Evolutionary conservation across 2,797 vertebrate genomes (phyloP), one percentile per base, ranked within the genome.

Genomic region (Urosaurus nigricauda): DNA sequence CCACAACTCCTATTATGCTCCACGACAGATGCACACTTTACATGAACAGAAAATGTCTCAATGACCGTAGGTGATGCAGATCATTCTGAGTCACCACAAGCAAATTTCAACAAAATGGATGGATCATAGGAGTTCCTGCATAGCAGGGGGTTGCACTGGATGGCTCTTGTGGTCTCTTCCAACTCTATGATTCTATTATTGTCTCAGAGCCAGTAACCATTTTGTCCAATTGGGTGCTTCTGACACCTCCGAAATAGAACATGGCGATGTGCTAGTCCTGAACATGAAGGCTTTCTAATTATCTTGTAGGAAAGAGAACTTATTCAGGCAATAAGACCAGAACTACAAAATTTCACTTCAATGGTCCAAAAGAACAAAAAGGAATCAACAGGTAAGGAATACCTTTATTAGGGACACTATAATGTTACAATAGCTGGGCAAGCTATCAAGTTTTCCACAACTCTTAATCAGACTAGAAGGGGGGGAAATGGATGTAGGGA

Each of bases 1-100:
- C 82, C 80, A 70, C 87, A 92, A 90, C 0, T 65, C 70, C 73
- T 87, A 79, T 68, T 86, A 65, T 35, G 78, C 83, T 82, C 2
- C 0, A 60, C n/a, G 79, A 82, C 29, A 84, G 85, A 90, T 83
- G 85, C 90, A 84, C 16, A 78, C 74, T 43, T 89, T 82, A 79
- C 82, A 85, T 51, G 43, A 43, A 86, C 80, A 87, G 78, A 90
- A 93, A 92, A 5, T 60, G 35, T 83, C 60, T 87, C 70, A 0
- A 19, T 83, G 29, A 32, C 83, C 79, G 47, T 65, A 90, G 86
- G 88, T 70, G 4, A 87, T 43, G 19, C 29, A 7, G 26, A 17
- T 40, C 47, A 21, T 70, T n/a, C 47, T 79, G 24, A 17, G 14
- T 12, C 21, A n/a, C 37, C 7, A 8, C 37, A 79, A 84, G 60